Percentiles rank a stretch among this genome's conserved stretches.
Conservation (phyloP, 1,140 invertebrate genomes). For the Colletes latitarsis region DNA sequence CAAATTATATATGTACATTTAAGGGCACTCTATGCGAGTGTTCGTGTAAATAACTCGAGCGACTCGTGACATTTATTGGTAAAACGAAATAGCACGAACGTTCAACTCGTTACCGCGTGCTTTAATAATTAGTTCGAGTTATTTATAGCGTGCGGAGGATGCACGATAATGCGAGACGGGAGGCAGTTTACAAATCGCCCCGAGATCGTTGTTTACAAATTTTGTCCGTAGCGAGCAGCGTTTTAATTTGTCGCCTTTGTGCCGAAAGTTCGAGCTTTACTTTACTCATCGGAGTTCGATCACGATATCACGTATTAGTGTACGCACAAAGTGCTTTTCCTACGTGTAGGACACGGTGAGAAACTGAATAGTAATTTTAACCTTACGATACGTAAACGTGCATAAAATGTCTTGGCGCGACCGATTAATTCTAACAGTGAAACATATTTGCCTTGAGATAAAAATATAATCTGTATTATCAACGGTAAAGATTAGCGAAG, state of each 20-base stretch:
- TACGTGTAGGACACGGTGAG: slow-evolving; percentile 22
- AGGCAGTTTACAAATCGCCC: slow-evolving; percentile 1
- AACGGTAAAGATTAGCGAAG: slow-evolving; percentile 11
- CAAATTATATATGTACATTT: neutral
- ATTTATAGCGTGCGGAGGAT: neutral
- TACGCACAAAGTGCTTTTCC: slow-evolving; percentile 42
- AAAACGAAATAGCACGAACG: neutral
- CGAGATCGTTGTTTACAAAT: neutral
- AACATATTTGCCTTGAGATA: slow-evolving; percentile 65
- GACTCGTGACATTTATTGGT: neutral
- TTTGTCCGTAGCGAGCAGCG: neutral
- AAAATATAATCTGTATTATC: slow-evolving; percentile 45
- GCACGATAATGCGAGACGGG: neutral
- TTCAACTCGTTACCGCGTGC: neutral
- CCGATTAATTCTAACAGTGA: slow-evolving; percentile 51
- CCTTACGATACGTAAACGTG: slow-evolving; percentile 2
- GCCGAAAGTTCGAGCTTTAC: neutral
- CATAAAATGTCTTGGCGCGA: slow-evolving; percentile 21
- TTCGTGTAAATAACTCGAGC: slow-evolving; percentile 27
- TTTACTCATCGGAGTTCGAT: neutral
- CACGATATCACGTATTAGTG: slow-evolving; percentile 5
- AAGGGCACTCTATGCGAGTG: slow-evolving; percentile 22
- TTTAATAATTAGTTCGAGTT: slow-evolving; percentile 9
- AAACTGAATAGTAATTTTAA: slow-evolving; percentile 14
- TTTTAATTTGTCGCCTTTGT: neutral